A percentile compares a stretch with the other conserved stretches of the same genome.
Conservation (phyloP, 2,113 vertebrate species). For the Nannospalax galili region DNA sequence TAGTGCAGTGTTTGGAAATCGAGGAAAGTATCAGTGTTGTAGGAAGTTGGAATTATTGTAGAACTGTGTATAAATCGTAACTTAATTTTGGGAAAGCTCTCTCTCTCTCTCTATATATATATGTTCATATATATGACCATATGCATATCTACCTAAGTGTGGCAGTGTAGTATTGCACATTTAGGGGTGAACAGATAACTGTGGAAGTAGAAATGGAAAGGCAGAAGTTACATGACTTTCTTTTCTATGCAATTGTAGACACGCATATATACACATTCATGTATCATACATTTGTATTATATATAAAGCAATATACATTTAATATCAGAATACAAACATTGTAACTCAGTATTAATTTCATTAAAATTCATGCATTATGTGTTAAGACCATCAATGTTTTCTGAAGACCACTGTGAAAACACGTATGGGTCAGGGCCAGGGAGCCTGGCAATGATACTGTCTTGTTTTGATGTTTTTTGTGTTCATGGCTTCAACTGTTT, state of each 20-base stretch:
- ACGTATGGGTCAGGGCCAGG: neutral
- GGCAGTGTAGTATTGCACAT: neutral
- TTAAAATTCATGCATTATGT: neutral
- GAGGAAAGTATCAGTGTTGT: neutral
- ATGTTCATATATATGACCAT: neutral
- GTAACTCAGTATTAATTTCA: neutral
- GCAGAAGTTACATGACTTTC: neutral
- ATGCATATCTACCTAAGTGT: neutral
- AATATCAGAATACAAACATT: constrained; percentile 32
- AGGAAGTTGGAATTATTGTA: neutral
- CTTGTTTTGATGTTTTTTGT: constrained; percentile 8
- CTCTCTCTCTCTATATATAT: neutral
- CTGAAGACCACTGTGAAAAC: neutral
- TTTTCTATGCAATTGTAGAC: neutral
- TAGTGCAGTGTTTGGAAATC: neutral
- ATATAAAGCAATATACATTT: neutral
- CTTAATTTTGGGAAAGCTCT: neutral
- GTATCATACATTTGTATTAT: neutral
- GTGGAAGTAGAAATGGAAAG: neutral
- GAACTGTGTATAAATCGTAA: neutral
- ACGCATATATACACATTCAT: neutral
- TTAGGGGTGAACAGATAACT: neutral
- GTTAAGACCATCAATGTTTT: constrained; percentile 16
- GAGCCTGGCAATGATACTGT: neutral
- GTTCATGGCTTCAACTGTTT: neutral